A percentile compares a stretch with the other conserved stretches of the same genome.
Conservation (phyloP, 2,113 vertebrate genomes). For the Galemys pyrenaicus region DNA sequence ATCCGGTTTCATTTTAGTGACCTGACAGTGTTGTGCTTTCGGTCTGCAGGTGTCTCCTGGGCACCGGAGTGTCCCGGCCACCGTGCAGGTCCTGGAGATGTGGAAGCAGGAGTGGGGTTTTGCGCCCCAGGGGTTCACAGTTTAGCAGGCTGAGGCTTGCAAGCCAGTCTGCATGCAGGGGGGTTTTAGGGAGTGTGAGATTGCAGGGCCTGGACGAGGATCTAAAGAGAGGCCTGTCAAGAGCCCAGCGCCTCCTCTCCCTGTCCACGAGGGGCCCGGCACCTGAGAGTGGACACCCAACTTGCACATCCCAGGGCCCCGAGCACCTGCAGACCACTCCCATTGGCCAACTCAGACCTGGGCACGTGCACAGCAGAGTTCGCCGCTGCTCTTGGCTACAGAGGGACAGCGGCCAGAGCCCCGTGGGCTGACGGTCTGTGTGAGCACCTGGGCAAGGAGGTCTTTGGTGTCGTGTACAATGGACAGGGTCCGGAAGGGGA, state of each 20-base stretch:
- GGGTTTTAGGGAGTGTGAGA: background rate
- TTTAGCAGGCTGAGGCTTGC: background rate
- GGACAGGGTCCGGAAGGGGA: background rate
- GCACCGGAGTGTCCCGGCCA: background rate
- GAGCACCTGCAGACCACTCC: background rate
- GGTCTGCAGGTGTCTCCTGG: background rate
- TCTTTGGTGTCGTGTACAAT: background rate
- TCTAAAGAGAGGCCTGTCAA: background rate
- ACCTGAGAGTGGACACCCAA: background rate
- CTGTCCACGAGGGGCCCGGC: background rate
- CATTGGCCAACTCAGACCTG: background rate
- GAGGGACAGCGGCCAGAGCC: background rate
- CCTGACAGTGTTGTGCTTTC: background rate
- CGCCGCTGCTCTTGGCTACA: background rate
- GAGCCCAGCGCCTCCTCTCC: background rate
- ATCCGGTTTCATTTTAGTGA: background rate
- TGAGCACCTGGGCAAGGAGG: background rate
- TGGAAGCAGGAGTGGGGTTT: background rate
- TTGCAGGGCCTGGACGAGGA: background rate
- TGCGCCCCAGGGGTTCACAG: background rate
- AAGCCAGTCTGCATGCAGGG: background rate
- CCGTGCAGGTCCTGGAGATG: background rate
- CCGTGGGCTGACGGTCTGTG: background rate
- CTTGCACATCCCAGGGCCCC: background rate
- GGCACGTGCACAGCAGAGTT: background rate